Base-by-base conservation (phyloP, 2,888 invertebrate genomes). In the Sericinus montela region DNA sequence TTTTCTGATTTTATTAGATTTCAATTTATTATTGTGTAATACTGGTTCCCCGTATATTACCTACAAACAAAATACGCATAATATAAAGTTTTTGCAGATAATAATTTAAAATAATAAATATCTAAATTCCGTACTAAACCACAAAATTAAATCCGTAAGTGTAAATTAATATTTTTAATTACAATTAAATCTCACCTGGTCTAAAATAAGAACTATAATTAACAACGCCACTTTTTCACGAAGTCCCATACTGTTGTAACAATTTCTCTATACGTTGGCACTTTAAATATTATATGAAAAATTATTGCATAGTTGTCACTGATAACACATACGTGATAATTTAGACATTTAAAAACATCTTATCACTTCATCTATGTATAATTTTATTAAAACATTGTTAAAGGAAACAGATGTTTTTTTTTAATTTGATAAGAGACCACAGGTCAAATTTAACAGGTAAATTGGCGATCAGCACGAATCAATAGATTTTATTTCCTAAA, bases 181-280 rank as follows among this genome's bases (percentile, higher is more conserved):
- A 39, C 15, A 43, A 34, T 43, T 35, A 38, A 28, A 48, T 8
- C 67, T 67, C 64, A 82, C 82, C 78, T 73, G 71, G 13, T 60
- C 32, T 29, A 64, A 36, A 45, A 67, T 45, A 19, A 69, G 48
- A 40, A 55, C 56, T 45, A 67, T 43, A 23, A 72, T 48, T 43
- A 63, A 29, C 56, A 75, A 58, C 41, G 69, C 60, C 61, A 74
- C 69, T 58, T 74, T 76, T 58, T 72, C 69, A 36, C 69, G 67
- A 46, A 72, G 60, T 37, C 70, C 70, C 82, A 81, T 82, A 54
- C 52, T 69, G 59, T 48, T 49, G 19, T 37, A 41, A 15, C 23
- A 15, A 41, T 45, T 37, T 40, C 14, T 40, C 11, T 15, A 40
- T 23, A 14, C 14, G 40, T 14, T 40, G 30, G 30, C 19, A 29